Base-by-base conservation (phyloP, 1,140 invertebrate species). In the Lerema accius region DNA sequence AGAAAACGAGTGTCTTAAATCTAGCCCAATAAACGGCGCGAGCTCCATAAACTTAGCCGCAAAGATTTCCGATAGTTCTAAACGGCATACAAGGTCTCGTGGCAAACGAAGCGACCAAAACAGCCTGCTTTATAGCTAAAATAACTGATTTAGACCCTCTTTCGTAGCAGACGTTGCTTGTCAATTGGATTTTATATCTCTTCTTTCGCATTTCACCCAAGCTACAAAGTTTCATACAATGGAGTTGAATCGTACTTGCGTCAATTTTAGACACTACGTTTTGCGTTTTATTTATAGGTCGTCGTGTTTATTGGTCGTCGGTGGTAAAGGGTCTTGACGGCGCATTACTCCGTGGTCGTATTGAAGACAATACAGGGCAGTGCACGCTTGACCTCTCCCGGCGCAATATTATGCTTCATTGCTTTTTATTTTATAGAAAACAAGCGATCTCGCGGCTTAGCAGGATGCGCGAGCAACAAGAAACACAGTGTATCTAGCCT, bases 391-490 rank as follows among this genome's bases (percentile, higher is more conserved):
- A 84, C 82, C 82, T 76, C 74, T 32, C 55, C 56, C 66, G 61
- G 17, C 35, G 42, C 65, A 63, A 73, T 75, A 80, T 81, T 79
- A 79, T 76, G 69, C 73, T 77, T 76, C 74, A 78, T 81, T 76
- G 62, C 67, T 67, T 80, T 77, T 82, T 82, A 84, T 80, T 78
- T 84, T 78, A 78, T 81, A 80, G 71, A 78, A 80, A 83, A 78
- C 59, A 28, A 58, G 65, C 50, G 42, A 64, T 55, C 43, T 40
- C 51, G 45, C 56, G 42, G 64, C 32, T 17, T 50, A 46, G 46
- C 72, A 67, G 73, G 69, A 76, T 73, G 71, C 58, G 60, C 42
- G 65, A 66, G 63, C 69, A 74, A 69, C 68, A 77, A 76, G 67
- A 68, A 71, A 59, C 51, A 32, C 43, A 40, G 14, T 61, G 58